Percentiles rank a stretch among this genome's conserved stretches.
phyloP scores from a whole-genome alignment of 2,797 vertebrate genomes.

The Thunnus albacares region DNA sequence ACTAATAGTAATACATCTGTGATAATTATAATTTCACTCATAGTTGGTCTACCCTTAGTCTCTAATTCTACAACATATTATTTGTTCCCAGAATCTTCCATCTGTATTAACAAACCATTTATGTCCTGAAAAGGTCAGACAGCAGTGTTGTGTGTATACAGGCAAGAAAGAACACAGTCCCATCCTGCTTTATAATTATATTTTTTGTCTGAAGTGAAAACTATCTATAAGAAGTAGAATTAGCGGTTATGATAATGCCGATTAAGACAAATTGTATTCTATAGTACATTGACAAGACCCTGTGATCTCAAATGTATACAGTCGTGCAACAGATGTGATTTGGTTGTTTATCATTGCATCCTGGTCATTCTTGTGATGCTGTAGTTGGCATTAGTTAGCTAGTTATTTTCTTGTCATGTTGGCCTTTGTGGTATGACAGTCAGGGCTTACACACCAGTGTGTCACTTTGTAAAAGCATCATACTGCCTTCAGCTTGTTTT shows the following conservation, averaged over 20 bases:
- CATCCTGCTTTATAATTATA: not conserved
- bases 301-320: not conserved
- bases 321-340: not conserved
- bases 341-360: not conserved
- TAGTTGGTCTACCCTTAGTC: not conserved
- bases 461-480: conserved; percentile 20
- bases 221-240: not conserved
- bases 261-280: not conserved
- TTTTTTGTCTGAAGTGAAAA: not conserved
- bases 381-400: not conserved
- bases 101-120: conserved; percentile 12
- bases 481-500: conserved; percentile 31
- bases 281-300: not conserved
- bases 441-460: not conserved
- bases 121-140: not conserved
- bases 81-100: not conserved
- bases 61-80: not conserved
- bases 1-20: not conserved
- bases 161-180: not conserved
- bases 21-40: no score
- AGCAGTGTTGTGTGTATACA: not conserved
- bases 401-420: not conserved
- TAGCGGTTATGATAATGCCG: not conserved
- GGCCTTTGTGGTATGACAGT: conserved; percentile 9
- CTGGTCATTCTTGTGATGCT: not conserved